These are phyloP conservation scores for Pterocles orientalis DNA, from an alignment of 2,113 vertebrate genomes.

Conservation along the genomic window DNA sequence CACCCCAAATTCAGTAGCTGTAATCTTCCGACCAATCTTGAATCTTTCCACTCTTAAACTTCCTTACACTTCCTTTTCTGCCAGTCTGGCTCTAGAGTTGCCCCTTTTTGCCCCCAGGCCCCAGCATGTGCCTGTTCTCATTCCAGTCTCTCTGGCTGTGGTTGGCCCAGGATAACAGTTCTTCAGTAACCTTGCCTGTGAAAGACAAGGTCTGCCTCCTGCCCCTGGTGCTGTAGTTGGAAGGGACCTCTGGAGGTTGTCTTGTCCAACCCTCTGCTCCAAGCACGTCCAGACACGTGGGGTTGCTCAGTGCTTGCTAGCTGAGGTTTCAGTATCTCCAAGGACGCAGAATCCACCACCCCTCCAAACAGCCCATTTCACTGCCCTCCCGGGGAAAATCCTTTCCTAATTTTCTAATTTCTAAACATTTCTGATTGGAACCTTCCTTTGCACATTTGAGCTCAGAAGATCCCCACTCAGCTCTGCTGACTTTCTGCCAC, in stretches of 20 bases:
- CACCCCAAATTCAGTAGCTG: not conserved
- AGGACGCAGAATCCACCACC: not conserved
- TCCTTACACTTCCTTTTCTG: not conserved
- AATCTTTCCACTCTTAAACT: not conserved
- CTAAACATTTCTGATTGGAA: not conserved
- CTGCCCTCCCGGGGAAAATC: not conserved
- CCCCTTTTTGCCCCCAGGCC: not conserved
- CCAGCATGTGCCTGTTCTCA: not conserved
- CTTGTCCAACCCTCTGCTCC: not conserved
- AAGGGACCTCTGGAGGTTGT: not conserved
- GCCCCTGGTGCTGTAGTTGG: not conserved
- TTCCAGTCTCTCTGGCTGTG: not conserved
- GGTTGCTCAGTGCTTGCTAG: not conserved
- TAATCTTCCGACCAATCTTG: not conserved
- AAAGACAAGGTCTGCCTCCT: not conserved
- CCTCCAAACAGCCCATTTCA: not conserved
- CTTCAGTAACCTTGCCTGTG: not conserved
- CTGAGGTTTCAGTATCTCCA: not conserved
- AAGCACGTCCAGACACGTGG: not conserved
- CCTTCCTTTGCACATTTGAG: not conserved
- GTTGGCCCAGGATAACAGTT: not conserved
- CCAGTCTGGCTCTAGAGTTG: not conserved
- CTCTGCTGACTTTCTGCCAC: not conserved
- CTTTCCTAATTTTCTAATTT: not conserved
- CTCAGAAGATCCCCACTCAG: not conserved